Evolutionary conservation across 2,113 vertebrate species (phyloP).

Genomic region (Melanotaenia duboulayi): DNA sequence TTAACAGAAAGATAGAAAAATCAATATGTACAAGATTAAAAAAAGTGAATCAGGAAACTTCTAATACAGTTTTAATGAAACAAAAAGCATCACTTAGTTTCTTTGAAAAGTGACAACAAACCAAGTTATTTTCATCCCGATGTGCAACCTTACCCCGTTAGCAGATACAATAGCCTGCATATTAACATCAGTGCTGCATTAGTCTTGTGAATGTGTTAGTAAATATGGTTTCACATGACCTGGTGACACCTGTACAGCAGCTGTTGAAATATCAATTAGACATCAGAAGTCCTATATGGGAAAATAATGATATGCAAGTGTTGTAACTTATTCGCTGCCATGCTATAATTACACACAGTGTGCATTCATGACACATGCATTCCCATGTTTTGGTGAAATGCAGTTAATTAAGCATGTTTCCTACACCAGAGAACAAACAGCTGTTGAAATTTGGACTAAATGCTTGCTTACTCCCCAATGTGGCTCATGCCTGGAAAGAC

Average conservation of each 20-base stretch:
- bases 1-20: slow-evolving; percentile 55
- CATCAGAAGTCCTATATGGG: slow-evolving; percentile 49
- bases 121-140: slow-evolving; percentile 35
- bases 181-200: slow-evolving; percentile 9
- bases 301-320: slow-evolving; percentile 44
- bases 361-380: slow-evolving; percentile 72
- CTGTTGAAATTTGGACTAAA: slow-evolving; percentile 78
- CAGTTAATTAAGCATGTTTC: slow-evolving; percentile 80
- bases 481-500: slow-evolving; percentile 60
- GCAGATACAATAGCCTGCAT: slow-evolving; percentile 41
- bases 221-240: slow-evolving; percentile 9
- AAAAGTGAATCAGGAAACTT: slow-evolving; percentile 69
- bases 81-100: slow-evolving; percentile 51
- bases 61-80: slow-evolving; percentile 65
- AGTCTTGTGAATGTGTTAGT: slow-evolving; percentile 35
- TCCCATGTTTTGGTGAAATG: slow-evolving; percentile 55
- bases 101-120: slow-evolving; percentile 55
- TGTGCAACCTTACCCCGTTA: slow-evolving; percentile 28
- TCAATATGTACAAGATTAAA: slow-evolving; percentile 70
- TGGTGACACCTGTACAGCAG: slow-evolving; percentile 4
- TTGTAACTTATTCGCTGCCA: slow-evolving; percentile 43
- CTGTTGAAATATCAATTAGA: slow-evolving; percentile 44
- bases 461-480: slow-evolving; percentile 62
- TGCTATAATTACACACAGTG: slow-evolving; percentile 60
- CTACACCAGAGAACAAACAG: slow-evolving; percentile 74